Conservation (phyloP, 2,797 vertebrate species). For the Clamator glandarius region DNA sequence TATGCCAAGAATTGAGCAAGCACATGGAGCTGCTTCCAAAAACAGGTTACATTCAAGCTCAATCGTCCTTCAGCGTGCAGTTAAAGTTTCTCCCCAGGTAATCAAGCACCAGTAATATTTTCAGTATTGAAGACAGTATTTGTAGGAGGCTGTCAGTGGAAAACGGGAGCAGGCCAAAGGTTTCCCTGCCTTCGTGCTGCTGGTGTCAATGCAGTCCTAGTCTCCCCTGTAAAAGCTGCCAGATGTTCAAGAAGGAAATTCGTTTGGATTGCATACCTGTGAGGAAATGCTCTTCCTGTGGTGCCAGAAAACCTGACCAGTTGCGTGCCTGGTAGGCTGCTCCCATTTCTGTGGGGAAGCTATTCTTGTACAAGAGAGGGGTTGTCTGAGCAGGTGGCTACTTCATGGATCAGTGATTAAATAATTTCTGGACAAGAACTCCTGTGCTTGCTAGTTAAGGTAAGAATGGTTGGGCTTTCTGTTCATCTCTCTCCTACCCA, state of each 20-base stretch:
- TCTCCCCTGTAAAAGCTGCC: neutral
- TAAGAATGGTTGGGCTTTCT: conserved; percentile 13
- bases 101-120: neutral
- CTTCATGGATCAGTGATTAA: conserved; percentile 56
- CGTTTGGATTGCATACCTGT: conserved; percentile 25
- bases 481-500: neutral
- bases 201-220: neutral
- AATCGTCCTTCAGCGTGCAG: conserved; percentile 83
- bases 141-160: neutral
- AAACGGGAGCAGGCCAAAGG: neutral
- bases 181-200: neutral
- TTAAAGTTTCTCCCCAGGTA: conserved; percentile 94
- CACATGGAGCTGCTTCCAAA: conserved; percentile 91
- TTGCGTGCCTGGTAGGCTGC: neutral
- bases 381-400: conserved; percentile 27
- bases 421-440: conserved; percentile 41
- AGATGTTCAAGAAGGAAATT: conserved; percentile 56
- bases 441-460: conserved; percentile 38
- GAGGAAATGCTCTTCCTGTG: neutral
- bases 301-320: neutral
- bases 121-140: neutral
- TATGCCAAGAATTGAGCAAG: conserved; percentile 86
- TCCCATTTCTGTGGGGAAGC: neutral
- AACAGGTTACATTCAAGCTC: conserved; percentile 85
- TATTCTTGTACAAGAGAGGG: neutral